A percentile compares a stretch with the other conserved stretches of the same genome.
Evolutionary conservation across 2,113 vertebrate genomes (phyloP).

Genomic region (Triplophysa rosa): DNA sequence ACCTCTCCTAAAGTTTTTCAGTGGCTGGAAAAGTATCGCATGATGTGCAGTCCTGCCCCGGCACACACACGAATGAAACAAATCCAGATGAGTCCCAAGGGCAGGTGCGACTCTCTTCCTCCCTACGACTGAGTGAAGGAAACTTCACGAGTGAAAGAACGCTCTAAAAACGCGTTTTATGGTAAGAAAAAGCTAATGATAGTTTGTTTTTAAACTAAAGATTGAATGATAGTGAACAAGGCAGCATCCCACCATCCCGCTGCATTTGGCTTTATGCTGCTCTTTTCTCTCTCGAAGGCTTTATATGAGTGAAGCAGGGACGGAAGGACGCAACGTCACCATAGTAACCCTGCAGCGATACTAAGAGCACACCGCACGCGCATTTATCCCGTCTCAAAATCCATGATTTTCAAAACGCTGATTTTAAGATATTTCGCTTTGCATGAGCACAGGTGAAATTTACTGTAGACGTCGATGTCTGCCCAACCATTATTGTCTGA

Average conservation of each 20-base stretch:
- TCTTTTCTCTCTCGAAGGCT: slow-evolving; percentile 55
- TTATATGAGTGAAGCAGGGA: slow-evolving; percentile 61
- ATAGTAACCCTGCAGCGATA: slow-evolving; percentile 27
- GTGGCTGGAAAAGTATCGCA: slow-evolving; percentile 50
- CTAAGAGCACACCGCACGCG: background rate
- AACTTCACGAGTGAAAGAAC: background rate
- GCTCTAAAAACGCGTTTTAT: background rate
- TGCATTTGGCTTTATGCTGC: slow-evolving; percentile 9
- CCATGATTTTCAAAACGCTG: background rate
- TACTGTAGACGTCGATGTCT: too few relatives aligned
- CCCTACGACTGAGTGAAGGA: slow-evolving; percentile 21
- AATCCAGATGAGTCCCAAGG: slow-evolving; percentile 41
- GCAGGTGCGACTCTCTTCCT: slow-evolving; percentile 67
- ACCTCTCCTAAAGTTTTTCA: background rate
- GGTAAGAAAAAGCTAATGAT: too few relatives aligned
- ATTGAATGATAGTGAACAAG: too few relatives aligned
- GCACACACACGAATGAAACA: background rate
- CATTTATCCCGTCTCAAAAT: background rate
- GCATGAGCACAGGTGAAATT: too few relatives aligned
- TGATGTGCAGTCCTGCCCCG: slow-evolving; percentile 36
- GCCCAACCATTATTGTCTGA: background rate
- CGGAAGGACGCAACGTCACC: slow-evolving; percentile 74
- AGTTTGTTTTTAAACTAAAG: too few relatives aligned
- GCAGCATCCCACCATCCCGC: too few relatives aligned
- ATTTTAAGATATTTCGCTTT: background rate